Evolutionary conservation across 2,113 vertebrate species (phyloP).

Genomic region (Lagopus leucura): DNA sequence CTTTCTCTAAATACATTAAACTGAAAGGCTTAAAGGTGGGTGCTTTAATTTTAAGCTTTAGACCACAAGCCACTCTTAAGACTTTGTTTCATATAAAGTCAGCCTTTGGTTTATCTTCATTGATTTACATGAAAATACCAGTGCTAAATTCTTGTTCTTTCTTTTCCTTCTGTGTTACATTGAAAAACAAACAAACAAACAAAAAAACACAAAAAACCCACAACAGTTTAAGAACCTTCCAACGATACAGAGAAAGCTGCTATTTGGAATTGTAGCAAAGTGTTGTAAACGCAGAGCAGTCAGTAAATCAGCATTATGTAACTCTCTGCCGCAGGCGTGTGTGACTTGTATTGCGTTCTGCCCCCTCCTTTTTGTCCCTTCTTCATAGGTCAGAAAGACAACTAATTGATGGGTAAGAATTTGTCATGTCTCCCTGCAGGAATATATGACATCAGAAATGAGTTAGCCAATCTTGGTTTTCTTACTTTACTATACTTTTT

Average conservation of each 20-base stretch:
- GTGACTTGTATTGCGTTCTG: constrained; percentile 1
- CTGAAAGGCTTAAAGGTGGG: neutral
- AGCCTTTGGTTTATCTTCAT: neutral
- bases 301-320: constrained; percentile 36
- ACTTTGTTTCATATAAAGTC: neutral
- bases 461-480: constrained; percentile 12
- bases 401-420: constrained; percentile 48
- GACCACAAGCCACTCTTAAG: neutral
- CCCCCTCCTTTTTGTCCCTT: neutral
- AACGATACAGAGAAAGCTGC: neutral
- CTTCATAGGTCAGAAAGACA: constrained; percentile 5
- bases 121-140: neutral
- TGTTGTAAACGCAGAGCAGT: neutral
- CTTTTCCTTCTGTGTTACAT: neutral
- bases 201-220: neutral
- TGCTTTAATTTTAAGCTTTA: neutral
- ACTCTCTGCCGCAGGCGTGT: neutral
- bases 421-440: constrained; percentile 25
- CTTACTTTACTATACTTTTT: neutral
- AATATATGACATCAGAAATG: constrained; percentile 35
- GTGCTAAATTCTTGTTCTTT: neutral
- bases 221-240: neutral
- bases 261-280: neutral
- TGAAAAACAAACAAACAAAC: neutral
- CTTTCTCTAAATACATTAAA: neutral